A percentile compares a stretch with the other conserved stretches of the same genome.
phyloP scores from a whole-genome alignment of 2,888 invertebrate genomes.

The Deroplatys truncata region DNA sequence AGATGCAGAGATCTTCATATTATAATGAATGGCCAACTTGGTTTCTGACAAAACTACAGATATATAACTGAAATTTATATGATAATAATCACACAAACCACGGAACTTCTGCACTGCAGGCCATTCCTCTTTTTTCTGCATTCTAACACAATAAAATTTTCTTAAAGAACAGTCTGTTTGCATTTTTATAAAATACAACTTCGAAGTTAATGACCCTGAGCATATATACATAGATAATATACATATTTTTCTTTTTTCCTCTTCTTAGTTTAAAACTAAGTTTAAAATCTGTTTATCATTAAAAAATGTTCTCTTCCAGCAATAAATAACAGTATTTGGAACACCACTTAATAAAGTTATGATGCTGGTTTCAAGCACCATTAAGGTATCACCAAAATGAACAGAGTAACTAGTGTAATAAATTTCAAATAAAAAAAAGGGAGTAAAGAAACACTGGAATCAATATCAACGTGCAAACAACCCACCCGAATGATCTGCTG shows the following conservation, averaged over 20 bases:
- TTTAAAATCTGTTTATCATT: background rate
- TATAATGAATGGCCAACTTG: background rate
- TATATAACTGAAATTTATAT: background rate
- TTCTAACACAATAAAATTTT: background rate
- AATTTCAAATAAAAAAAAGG: background rate
- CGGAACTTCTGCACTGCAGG: background rate
- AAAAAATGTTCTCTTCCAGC: background rate
- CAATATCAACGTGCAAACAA: constrained; percentile 77
- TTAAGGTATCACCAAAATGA: background rate
- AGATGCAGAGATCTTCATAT: background rate
- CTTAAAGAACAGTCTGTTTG: background rate
- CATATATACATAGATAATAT: background rate
- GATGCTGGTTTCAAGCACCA: background rate
- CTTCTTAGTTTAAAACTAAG: background rate
- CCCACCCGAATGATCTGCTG: constrained; percentile 94
- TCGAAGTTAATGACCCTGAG: background rate
- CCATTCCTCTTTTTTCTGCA: background rate
- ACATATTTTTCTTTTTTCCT: background rate
- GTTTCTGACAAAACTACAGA: background rate
- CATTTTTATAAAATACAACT: background rate
- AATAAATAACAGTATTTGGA: background rate
- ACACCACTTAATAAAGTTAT: background rate
- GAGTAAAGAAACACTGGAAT: constrained; percentile 40
- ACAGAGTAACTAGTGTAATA: background rate
- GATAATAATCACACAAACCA: background rate